Conservation (phyloP, 2,888 invertebrate genomes). For the Tholera decimalis region DNA sequence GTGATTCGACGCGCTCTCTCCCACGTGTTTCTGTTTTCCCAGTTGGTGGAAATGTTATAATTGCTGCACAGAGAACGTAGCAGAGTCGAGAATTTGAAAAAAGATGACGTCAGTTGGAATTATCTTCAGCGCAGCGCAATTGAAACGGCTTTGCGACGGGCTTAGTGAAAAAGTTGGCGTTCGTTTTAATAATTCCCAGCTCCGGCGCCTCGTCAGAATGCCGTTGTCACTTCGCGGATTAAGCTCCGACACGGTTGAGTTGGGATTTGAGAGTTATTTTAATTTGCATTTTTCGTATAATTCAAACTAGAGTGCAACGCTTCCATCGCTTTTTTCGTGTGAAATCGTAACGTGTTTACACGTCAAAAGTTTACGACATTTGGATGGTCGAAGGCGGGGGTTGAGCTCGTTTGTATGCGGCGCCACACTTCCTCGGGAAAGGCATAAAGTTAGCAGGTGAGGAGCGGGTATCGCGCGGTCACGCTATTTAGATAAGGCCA, state of each 20-base stretch:
- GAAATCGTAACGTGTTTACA: conserved; percentile 75
- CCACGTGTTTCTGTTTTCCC: conserved; percentile 91
- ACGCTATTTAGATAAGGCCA: conserved; percentile 89
- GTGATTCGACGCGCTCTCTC: conserved; percentile 87
- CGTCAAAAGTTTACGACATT: conserved; percentile 80
- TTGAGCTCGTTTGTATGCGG: conserved; percentile 86
- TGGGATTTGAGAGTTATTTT: conserved; percentile 91
- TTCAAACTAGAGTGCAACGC: conserved; percentile 79
- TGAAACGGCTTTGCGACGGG: conserved; percentile 91
- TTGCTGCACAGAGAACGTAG: conserved; percentile 90
- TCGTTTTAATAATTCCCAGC: conserved; percentile 92
- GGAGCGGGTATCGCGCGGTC: conserved; percentile 86
- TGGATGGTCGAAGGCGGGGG: conserved; percentile 77
- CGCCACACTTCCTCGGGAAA: conserved; percentile 83
- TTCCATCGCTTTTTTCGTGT: conserved; percentile 70
- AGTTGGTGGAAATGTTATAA: conserved; percentile 91
- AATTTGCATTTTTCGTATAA: conserved; percentile 89
- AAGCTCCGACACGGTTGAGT: conserved; percentile 91
- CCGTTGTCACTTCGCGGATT: conserved; percentile 92
- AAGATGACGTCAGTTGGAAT: conserved; percentile 91
- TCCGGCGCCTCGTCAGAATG: conserved; percentile 92
- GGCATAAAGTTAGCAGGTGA: conserved; percentile 88
- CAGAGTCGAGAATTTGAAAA: conserved; percentile 90
- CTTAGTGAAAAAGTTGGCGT: conserved; percentile 92
- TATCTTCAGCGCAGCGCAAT: conserved; percentile 92